Evolutionary conservation across 1,140 invertebrate genomes (phyloP).

Genomic region (Psix sp.): DNA sequence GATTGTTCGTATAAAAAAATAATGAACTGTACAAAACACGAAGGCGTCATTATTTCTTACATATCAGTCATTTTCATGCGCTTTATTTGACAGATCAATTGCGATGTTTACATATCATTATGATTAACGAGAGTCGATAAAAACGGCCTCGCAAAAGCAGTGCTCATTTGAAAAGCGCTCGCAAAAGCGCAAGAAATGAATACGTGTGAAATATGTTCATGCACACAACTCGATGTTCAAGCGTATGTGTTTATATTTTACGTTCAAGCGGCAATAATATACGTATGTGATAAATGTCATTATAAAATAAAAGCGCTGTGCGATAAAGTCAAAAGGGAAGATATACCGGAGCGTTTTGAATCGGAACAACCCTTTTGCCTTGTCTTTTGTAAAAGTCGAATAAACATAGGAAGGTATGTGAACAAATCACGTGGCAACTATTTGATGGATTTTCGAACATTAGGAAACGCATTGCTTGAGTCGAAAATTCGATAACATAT

Average conservation of each 20-base stretch:
- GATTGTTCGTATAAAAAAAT: slow-evolving; percentile 8
- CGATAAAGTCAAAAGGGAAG: slow-evolving; percentile 44
- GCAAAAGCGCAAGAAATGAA: slow-evolving; percentile 11
- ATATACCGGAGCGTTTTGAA: slow-evolving; percentile 20
- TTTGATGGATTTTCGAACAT: slow-evolving; percentile 27
- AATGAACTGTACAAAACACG: slow-evolving; percentile 19
- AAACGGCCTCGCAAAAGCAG: slow-evolving; percentile 2
- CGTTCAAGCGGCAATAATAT: slow-evolving; percentile 56
- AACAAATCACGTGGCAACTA: slow-evolving; percentile 43
- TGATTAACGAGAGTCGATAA: slow-evolving; percentile 21
- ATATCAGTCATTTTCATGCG: slow-evolving; percentile 10
- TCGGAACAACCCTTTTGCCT: slow-evolving; percentile 31
- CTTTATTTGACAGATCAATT: slow-evolving; percentile 29
- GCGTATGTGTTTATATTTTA: slow-evolving; percentile 45
- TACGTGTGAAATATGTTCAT: slow-evolving; percentile 24
- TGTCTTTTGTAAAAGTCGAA: slow-evolving; percentile 31
- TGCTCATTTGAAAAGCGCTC: slow-evolving; percentile 25
- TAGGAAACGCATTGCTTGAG: slow-evolving; percentile 13
- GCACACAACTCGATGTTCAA: slow-evolving; percentile 27
- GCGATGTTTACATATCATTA: slow-evolving; percentile 41
- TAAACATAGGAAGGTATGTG: slow-evolving; percentile 22
- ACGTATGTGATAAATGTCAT: slow-evolving; percentile 58
- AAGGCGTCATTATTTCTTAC: slow-evolving; percentile 4
- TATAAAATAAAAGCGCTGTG: slow-evolving; percentile 45
- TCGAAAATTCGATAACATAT: slow-evolving; percentile 10